Conservation (phyloP, 2,888 invertebrate genomes). For the Branchipolynoe longqiensis region DNA sequence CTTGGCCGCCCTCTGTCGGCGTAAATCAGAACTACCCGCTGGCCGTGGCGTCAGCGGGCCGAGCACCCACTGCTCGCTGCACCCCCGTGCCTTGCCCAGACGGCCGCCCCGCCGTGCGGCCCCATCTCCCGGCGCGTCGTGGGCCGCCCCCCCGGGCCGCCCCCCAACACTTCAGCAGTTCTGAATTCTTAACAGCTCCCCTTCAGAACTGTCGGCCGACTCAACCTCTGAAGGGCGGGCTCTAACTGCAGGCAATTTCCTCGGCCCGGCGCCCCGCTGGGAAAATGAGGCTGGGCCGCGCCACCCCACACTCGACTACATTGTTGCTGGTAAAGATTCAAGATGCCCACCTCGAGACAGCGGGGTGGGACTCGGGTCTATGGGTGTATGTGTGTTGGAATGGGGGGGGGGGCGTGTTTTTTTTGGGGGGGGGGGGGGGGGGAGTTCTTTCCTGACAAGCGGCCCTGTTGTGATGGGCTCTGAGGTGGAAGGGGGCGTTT, state of each 20-base stretch:
- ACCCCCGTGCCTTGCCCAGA: background rate
- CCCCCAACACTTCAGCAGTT: background rate
- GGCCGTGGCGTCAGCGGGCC: slow-evolving; percentile 43
- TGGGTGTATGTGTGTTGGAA: too few species aligned
- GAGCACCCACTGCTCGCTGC: slow-evolving; percentile 11
- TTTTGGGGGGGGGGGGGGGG: too few species aligned
- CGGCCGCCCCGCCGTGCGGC: background rate
- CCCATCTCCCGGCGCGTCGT: background rate
- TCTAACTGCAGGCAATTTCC: slow-evolving; percentile 36
- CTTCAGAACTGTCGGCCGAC: background rate
- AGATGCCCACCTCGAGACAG: too few species aligned
- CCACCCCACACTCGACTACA: background rate
- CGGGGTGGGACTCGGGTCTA: too few species aligned
- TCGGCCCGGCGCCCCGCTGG: slow-evolving; percentile 1
- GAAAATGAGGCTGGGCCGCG: slow-evolving; percentile 8
- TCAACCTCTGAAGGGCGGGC: background rate
- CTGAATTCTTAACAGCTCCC: background rate
- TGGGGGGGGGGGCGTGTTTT: too few species aligned
- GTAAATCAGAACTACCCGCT: slow-evolving; percentile 43
- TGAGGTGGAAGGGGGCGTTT: too few species aligned
- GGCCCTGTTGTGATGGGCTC: too few species aligned
- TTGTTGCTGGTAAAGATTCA: background rate
- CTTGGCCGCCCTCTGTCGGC: slow-evolving; percentile 51
- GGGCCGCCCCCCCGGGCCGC: background rate
- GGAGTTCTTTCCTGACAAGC: too few species aligned